Evolutionary conservation across 37 sponge, comb jelly and placozoan species (phyloP), one percentile per base, ranked within the genome.

Genomic region (Amphimedon queenslandica): DNA sequence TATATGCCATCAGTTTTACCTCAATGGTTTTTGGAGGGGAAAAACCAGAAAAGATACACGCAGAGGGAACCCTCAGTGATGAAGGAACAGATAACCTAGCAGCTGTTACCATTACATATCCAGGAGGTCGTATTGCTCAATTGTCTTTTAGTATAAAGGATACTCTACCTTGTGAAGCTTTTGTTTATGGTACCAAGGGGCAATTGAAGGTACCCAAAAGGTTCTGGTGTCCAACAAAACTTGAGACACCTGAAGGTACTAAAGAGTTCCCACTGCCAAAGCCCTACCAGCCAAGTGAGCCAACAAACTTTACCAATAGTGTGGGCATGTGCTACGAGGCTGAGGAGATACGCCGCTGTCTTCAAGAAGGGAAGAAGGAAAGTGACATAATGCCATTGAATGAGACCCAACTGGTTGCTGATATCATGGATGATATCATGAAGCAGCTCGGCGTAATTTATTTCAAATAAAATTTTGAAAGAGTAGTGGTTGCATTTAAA

Each of bases 271-370:
- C 88, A 21, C 63, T 84, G 30, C 84, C 84, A n/a, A 47, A 47
- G 13, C 53, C 53, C 13, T 47, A 47, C 53, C 13, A 55, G 24
- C 67, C 58, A 6, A 18, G 13, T 13, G 8, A 55, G 24, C 67
- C 58, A 6, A 27, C 23, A 0, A 82, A 78, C 56, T 86, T 61
- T 40, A 37, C 53, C 34, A 82, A 86, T 66, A 71, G 88, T 35
- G 28, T 40, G 24, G 92, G 92, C 37, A 42, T 91, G 56, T 32
- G 69, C 16, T 91, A 91, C 58, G 92, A 91, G 37, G 92, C 88
- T 21, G 74, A 78, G 41, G 87, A 82, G 38, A 80, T 91, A 30
- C 36, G 75, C 0, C 27, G 3, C 23, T 91, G 92, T 42, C 23
- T 91, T 13, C 35, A 72, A 43, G 84, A 57, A 25, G 83, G 84